Conservation (phyloP, 2,113 vertebrate genomes). For the Martes martes region DNA sequence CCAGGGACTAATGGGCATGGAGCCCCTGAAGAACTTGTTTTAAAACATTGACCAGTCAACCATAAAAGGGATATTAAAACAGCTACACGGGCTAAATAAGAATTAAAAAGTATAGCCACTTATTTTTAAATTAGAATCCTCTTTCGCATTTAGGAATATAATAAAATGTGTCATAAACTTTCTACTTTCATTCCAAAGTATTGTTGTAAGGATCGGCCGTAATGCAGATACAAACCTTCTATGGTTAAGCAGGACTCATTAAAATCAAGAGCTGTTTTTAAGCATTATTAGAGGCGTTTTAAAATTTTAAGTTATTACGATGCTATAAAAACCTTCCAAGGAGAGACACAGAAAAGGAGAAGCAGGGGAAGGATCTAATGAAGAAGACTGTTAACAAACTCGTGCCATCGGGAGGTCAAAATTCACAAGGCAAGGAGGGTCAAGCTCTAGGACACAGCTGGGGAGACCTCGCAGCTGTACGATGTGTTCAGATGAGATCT, state of each 20-base stretch:
- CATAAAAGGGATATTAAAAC: slow-evolving; percentile 82
- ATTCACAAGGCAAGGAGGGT: neutral
- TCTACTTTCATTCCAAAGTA: slow-evolving; percentile 85
- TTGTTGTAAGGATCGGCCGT: slow-evolving; percentile 76
- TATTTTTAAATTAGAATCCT: slow-evolving; percentile 77
- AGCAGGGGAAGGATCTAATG: neutral
- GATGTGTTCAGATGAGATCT: neutral
- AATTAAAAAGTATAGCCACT: slow-evolving; percentile 82
- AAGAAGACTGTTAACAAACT: slow-evolving; percentile 24
- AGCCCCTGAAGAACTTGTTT: slow-evolving; percentile 82
- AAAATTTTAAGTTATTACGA: slow-evolving; percentile 32
- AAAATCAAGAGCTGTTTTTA: slow-evolving; percentile 48
- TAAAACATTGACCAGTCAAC: slow-evolving; percentile 79
- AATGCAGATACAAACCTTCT: slow-evolving; percentile 38
- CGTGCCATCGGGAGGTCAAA: neutral
- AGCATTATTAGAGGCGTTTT: slow-evolving; percentile 26
- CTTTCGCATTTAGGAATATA: slow-evolving; percentile 82
- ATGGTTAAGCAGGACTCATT: slow-evolving; percentile 23
- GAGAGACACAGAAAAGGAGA: slow-evolving; percentile 15
- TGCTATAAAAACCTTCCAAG: neutral
- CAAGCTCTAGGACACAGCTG: neutral
- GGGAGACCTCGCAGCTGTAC: neutral
- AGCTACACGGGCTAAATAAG: slow-evolving; percentile 82
- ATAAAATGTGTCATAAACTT: slow-evolving; percentile 87
- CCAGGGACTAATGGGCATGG: slow-evolving; percentile 82